These are phyloP conservation scores for Aphelocoma californica DNA, from an alignment of 2,797 vertebrate species.

Conservation along the genomic window DNA sequence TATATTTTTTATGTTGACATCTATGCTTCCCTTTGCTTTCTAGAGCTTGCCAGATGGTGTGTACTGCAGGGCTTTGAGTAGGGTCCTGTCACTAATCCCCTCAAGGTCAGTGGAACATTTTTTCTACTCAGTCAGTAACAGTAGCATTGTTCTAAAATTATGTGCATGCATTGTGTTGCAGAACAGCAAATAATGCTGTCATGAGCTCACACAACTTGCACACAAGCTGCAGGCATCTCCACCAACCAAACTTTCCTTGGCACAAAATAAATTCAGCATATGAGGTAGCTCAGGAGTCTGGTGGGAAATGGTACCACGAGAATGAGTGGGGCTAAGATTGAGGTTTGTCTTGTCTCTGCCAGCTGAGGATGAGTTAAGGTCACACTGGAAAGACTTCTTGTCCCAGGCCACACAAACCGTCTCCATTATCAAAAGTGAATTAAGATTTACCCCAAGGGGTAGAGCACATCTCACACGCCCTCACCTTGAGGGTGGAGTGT, in stretches of 20 bases:
- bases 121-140: neutral
- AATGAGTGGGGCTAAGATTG: rapidly evolving
- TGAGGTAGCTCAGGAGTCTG: neutral
- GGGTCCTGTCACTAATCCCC: neutral
- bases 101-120: neutral
- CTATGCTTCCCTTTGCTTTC: neutral
- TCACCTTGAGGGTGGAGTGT: neutral
- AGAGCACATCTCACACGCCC: neutral
- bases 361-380: neutral
- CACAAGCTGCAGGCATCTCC: neutral
- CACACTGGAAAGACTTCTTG: rapidly evolving
- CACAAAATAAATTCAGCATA: neutral
- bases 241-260: neutral
- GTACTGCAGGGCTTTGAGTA: neutral
- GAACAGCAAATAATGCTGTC: neutral
- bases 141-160: neutral
- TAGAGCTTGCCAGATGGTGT: neutral
- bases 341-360: neutral
- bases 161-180: neutral
- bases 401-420: neutral
- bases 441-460: neutral
- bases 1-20: neutral
- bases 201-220: neutral
- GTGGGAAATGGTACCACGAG: neutral
- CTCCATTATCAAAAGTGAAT: neutral